These are phyloP conservation scores for Nerophis ophidion DNA, from an alignment of 2,113 vertebrate genomes.

Conservation along the genomic window DNA sequence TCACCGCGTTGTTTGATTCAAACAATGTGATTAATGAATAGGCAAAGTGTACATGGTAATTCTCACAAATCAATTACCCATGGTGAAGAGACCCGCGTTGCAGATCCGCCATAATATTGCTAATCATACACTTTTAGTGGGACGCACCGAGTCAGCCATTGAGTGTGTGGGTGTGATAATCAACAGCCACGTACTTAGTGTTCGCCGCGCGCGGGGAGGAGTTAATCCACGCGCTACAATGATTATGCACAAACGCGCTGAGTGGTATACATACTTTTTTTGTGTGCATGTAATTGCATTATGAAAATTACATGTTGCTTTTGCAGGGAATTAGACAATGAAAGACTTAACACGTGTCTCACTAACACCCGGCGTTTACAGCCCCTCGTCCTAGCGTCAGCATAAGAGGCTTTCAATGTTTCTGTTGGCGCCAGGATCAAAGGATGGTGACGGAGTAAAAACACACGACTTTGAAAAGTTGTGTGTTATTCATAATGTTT, in stretches of 20 bases:
- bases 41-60: conserved; percentile 57
- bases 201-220: conserved; percentile 27
- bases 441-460: conserved; percentile 15
- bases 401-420: conserved; percentile 48
- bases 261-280: conserved; percentile 21
- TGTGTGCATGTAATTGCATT: conserved; percentile 52
- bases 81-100: conserved; percentile 52
- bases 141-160: conserved; percentile 43
- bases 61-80: conserved; percentile 64
- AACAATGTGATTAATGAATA: conserved; percentile 67
- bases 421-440: conserved; percentile 34
- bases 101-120: conserved; percentile 48
- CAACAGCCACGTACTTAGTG: conserved; percentile 48
- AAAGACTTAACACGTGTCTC: conserved; percentile 24
- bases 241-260: conserved; percentile 1
- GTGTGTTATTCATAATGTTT: no score
- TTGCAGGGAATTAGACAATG: conserved; percentile 45
- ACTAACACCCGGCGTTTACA: conserved; percentile 33
- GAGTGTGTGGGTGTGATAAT: conserved; percentile 53
- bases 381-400: conserved; percentile 34
- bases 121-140: conserved; percentile 55
- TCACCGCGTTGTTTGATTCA: conserved; percentile 62
- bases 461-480: conserved; percentile 26
- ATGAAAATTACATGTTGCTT: conserved; percentile 26
- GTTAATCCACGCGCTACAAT: conserved; percentile 17